Percentiles rank a stretch among this genome's conserved stretches.
These are phyloP conservation scores for Chitala chitala DNA, from an alignment of 2,113 vertebrate species.

Conservation along the genomic window DNA sequence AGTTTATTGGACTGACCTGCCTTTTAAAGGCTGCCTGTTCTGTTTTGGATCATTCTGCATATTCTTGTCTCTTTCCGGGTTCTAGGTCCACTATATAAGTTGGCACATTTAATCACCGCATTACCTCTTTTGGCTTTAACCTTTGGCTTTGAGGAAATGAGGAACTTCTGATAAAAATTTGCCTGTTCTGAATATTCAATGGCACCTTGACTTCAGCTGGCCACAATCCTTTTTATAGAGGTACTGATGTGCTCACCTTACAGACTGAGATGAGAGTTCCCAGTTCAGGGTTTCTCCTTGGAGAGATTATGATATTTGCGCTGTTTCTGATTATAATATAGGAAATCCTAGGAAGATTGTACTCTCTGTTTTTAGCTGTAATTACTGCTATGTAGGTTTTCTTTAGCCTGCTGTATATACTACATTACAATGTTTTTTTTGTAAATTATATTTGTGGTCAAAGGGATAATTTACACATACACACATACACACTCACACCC, in stretches of 20 bases:
- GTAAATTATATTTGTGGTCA: background rate
- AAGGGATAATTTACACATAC: background rate
- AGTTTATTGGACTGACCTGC: background rate
- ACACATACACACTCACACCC: too few species aligned
- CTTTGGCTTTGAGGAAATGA: too few species aligned
- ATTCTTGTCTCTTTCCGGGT: background rate
- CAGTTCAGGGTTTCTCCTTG: background rate
- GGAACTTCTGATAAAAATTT: too few species aligned
- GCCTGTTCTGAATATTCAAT: too few species aligned
- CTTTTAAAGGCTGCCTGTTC: background rate
- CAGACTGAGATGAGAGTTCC: too few species aligned
- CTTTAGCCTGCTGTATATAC: background rate
- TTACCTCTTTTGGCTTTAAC: background rate
- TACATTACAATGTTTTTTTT: background rate
- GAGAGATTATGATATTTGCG: background rate
- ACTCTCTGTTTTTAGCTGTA: background rate
- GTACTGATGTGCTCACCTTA: too few species aligned
- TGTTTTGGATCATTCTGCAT: background rate
- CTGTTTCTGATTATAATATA: background rate
- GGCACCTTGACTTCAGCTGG: too few species aligned
- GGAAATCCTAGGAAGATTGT: background rate
- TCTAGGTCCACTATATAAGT: background rate
- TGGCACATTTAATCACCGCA: background rate
- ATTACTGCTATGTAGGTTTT: background rate
- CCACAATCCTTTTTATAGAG: too few species aligned